Percentiles rank a stretch among this genome's conserved stretches.
These are phyloP conservation scores for Orius insidiosus DNA, from an alignment of 1,140 invertebrate genomes.

Conservation along the genomic window DNA sequence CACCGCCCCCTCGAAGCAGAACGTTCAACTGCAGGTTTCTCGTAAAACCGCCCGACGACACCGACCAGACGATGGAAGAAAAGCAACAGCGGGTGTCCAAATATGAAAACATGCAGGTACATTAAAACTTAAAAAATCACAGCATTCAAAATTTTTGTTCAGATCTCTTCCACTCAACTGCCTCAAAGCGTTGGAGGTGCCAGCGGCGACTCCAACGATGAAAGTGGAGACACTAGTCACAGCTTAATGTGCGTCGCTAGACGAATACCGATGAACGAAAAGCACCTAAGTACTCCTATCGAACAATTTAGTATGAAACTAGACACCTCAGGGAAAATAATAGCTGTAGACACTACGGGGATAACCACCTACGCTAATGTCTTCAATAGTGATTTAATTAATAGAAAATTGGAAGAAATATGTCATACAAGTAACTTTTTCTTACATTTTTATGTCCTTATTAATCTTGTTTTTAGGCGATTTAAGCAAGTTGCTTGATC, in stretches of 20 bases:
- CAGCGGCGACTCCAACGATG: conserved; percentile 24
- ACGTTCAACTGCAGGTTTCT: conserved; percentile 68
- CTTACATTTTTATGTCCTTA: not conserved
- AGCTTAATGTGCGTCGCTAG: conserved; percentile 68
- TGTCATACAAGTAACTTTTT: conserved; percentile 37
- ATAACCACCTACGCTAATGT: conserved; percentile 45
- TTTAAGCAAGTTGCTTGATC: conserved; percentile 46
- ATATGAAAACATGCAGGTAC: conserved; percentile 55
- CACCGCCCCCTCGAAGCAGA: conserved; percentile 29
- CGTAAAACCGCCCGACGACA: conserved; percentile 60
- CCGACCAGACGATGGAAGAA: conserved; percentile 57
- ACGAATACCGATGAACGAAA: conserved; percentile 66
- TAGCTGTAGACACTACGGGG: conserved; percentile 54
- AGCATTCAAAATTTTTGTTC: no score
- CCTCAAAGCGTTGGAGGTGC: conserved; percentile 27
- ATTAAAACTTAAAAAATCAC: not conserved
- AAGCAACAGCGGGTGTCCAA: conserved; percentile 53
- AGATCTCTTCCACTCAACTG: conserved; percentile 36
- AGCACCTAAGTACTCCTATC: conserved; percentile 47
- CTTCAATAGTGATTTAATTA: conserved; percentile 50
- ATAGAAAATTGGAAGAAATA: conserved; percentile 53
- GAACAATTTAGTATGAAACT: conserved; percentile 87
- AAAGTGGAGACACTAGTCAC: conserved; percentile 35
- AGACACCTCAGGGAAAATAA: conserved; percentile 67
- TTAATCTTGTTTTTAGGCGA: conserved; percentile 31